These are phyloP conservation scores for Trichonephila clavipes DNA, from an alignment of 1,140 invertebrate species.

Conservation along the genomic window DNA sequence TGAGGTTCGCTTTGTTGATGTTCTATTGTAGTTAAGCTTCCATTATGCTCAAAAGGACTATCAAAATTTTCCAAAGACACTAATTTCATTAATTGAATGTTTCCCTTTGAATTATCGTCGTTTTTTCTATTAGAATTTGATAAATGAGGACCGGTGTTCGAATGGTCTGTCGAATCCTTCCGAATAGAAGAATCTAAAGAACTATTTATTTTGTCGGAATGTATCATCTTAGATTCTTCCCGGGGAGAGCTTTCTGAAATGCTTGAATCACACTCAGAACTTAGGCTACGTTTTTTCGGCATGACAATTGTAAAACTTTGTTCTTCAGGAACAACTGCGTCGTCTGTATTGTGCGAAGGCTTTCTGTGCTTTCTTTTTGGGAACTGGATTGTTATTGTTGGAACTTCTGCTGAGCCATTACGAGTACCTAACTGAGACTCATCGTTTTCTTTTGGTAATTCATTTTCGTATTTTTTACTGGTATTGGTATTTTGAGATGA, in stretches of 20 bases:
- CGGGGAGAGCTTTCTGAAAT: constrained; percentile 57
- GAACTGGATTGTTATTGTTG: constrained; percentile 63
- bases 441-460: not conserved
- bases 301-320: constrained; percentile 58
- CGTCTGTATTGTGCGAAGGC: not conserved
- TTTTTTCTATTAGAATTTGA: not conserved
- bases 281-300: constrained; percentile 66
- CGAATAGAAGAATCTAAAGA: not conserved
- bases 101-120: not conserved
- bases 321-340: not conserved
- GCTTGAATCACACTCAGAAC: constrained; percentile 57
- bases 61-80: constrained; percentile 47
- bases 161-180: not conserved
- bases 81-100: constrained; percentile 14
- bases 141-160: not conserved
- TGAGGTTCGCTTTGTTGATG: not conserved
- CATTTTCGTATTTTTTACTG: not conserved
- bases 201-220: constrained; percentile 5
- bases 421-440: not conserved
- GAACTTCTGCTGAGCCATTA: not conserved
- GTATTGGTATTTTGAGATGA: not conserved
- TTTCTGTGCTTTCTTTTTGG: constrained; percentile 64
- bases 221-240: not conserved
- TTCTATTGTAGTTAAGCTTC: not conserved
- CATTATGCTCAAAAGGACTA: constrained; percentile 1